Evolutionary conservation across 2,888 invertebrate species (phyloP).

Genomic region (Euproctis similis): DNA sequence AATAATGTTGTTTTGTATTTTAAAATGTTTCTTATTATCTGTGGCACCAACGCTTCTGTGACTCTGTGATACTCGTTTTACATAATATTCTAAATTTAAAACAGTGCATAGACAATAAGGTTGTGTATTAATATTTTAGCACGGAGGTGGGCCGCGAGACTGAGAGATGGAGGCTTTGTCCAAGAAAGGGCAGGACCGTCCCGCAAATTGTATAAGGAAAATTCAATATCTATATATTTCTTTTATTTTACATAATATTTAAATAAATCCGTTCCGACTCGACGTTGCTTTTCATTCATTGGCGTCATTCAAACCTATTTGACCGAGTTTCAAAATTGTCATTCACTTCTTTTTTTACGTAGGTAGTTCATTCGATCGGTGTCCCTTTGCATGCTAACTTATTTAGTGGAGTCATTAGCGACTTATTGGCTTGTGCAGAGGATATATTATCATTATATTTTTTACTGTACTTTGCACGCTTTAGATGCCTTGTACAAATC

Average conservation of each 20-base stretch:
- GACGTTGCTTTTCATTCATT: slow-evolving; percentile 70
- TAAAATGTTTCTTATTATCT: slow-evolving; percentile 21
- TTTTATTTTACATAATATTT: slow-evolving; percentile 49
- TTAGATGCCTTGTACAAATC: slow-evolving; percentile 12
- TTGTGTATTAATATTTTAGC: slow-evolving; percentile 63
- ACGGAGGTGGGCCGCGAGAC: slow-evolving; percentile 59
- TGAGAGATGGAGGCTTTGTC: slow-evolving; percentile 69
- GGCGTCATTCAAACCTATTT: slow-evolving; percentile 41
- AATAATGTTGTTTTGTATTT: too few species aligned
- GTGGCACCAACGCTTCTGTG: slow-evolving; percentile 30
- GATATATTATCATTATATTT: slow-evolving; percentile 13
- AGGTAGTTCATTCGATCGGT: slow-evolving; percentile 32
- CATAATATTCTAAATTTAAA: slow-evolving; percentile 9
- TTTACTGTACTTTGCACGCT: slow-evolving; percentile 15
- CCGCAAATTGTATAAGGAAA: slow-evolving; percentile 70
- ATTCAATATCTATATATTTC: slow-evolving; percentile 39
- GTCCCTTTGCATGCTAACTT: slow-evolving; percentile 68
- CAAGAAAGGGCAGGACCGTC: slow-evolving; percentile 60
- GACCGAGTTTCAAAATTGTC: slow-evolving; percentile 47
- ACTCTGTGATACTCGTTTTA: slow-evolving; percentile 11
- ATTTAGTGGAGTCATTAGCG: slow-evolving; percentile 20
- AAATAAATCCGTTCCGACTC: slow-evolving; percentile 56
- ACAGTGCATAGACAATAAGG: slow-evolving; percentile 30
- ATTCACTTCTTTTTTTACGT: slow-evolving; percentile 68
- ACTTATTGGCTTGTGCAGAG: slow-evolving; percentile 11